phyloP scores from a whole-genome alignment of 2,797 vertebrate genomes.

The Crenuchus spilurus region DNA sequence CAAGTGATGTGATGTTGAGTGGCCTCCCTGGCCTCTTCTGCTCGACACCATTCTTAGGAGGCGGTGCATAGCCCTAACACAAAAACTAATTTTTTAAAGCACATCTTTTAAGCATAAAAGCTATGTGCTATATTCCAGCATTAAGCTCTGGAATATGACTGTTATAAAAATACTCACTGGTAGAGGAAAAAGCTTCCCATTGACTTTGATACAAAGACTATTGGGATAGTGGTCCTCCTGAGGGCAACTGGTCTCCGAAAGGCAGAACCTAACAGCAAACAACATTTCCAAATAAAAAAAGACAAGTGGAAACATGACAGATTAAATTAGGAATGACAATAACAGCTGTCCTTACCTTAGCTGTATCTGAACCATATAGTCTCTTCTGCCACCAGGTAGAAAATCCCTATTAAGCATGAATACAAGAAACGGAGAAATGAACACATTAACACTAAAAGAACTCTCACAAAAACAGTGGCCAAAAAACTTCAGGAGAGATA shows the following conservation, averaged over 20 bases:
- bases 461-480: too few relatives aligned
- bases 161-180: conserved; percentile 82
- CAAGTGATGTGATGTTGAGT: conserved; percentile 93
- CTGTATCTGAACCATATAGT: conserved; percentile 97
- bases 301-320: background rate
- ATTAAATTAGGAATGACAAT: background rate
- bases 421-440: background rate
- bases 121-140: too few relatives aligned
- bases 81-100: conserved; percentile 1
- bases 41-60: conserved; percentile 95
- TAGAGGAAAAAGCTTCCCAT: conserved; percentile 94
- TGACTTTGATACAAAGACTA: conserved; percentile 97
- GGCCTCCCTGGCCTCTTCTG: conserved; percentile 94
- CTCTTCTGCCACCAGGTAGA: conserved; percentile 92
- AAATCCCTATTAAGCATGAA: conserved; percentile 83
- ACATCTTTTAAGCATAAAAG: background rate
- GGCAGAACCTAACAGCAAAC: conserved; percentile 84
- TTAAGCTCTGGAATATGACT: background rate
- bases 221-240: conserved; percentile 98
- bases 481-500: too few relatives aligned
- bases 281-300: conserved; percentile 23
- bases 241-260: conserved; percentile 96
- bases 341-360: conserved; percentile 79
- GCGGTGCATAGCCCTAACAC: conserved; percentile 89
- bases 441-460: background rate